A percentile compares a stretch with the other conserved stretches of the same genome.
phyloP scores from a whole-genome alignment of 2,888 invertebrate genomes.

The Napeogenes sylphis region DNA sequence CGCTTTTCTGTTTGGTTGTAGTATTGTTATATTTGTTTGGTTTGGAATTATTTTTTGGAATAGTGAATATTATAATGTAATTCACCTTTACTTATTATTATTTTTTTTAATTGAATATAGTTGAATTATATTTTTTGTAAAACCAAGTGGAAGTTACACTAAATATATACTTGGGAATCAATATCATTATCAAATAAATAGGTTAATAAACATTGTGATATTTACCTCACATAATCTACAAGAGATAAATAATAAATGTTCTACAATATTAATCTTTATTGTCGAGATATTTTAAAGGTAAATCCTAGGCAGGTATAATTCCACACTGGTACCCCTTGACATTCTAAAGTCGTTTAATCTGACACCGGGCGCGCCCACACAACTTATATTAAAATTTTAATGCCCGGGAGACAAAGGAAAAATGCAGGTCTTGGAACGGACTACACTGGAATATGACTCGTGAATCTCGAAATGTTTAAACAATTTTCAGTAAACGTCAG shows the following conservation, averaged over 20 bases:
- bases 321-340: constrained; percentile 22
- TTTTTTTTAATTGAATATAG: too few relatives aligned
- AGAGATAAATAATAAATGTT: too few relatives aligned
- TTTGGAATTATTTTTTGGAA: not conserved
- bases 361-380: constrained; percentile 12
- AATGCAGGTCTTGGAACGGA: constrained; percentile 11
- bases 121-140: too few relatives aligned
- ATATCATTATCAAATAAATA: too few relatives aligned
- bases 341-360: constrained; percentile 22
- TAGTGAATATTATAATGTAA: too few relatives aligned
- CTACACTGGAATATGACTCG: not conserved
- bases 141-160: too few relatives aligned
- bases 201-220: too few relatives aligned
- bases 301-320: constrained; percentile 14
- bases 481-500: constrained; percentile 14
- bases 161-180: too few relatives aligned
- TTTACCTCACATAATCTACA: too few relatives aligned
- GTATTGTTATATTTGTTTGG: not conserved
- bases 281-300: not conserved
- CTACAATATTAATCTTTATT: too few relatives aligned
- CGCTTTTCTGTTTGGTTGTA: not conserved
- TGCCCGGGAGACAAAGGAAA: constrained; percentile 15
- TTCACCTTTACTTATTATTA: too few relatives aligned
- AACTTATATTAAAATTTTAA: constrained; percentile 22
- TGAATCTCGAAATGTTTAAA: constrained; percentile 21